Percentiles rank a stretch among this genome's conserved stretches.
phyloP scores from a whole-genome alignment of 2,888 invertebrate species.

The Pomacea canaliculata region DNA sequence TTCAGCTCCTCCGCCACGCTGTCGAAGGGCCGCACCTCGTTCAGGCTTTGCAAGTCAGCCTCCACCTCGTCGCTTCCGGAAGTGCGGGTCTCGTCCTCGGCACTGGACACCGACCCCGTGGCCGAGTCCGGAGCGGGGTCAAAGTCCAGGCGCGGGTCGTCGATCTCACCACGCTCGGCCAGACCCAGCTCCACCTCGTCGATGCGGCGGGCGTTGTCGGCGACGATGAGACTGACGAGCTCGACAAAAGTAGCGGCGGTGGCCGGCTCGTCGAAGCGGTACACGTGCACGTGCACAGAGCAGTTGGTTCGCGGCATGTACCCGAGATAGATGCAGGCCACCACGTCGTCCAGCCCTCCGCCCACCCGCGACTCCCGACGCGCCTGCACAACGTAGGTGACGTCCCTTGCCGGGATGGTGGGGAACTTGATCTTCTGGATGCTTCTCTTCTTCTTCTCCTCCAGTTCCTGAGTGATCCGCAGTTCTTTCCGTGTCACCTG shows the following conservation, averaged over 20 bases:
- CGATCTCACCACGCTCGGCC: constrained; percentile 54
- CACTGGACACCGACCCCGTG: constrained; percentile 48
- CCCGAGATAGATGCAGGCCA: constrained; percentile 90
- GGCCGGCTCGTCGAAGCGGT: constrained; percentile 91
- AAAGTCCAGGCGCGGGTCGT: constrained; percentile 35
- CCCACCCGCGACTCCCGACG: constrained; percentile 77
- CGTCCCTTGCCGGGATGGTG: constrained; percentile 54
- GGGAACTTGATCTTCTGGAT: constrained; percentile 83
- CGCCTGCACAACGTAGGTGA: constrained; percentile 90
- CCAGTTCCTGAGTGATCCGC: constrained; percentile 88
- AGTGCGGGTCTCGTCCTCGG: constrained; percentile 46
- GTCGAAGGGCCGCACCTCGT: constrained; percentile 78
- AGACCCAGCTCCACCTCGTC: constrained; percentile 79
- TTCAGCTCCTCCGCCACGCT: constrained; percentile 92
- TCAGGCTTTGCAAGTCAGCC: constrained; percentile 53
- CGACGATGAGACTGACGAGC: constrained; percentile 85
- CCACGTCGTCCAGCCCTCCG: constrained; percentile 82
- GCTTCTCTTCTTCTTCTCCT: constrained; percentile 62
- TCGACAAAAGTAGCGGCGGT: constrained; percentile 89
- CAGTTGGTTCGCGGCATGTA: constrained; percentile 95
- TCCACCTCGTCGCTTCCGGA: constrained; percentile 56
- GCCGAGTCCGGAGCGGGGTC: constrained; percentile 42
- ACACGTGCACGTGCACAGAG: constrained; percentile 95
- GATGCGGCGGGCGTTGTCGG: constrained; percentile 86
- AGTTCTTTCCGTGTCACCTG: constrained; percentile 79